A percentile compares a stretch with the other conserved stretches of the same genome.
These are phyloP conservation scores for Triplophysa bombifrons DNA, from an alignment of 2,797 vertebrate genomes.

Conservation along the genomic window DNA sequence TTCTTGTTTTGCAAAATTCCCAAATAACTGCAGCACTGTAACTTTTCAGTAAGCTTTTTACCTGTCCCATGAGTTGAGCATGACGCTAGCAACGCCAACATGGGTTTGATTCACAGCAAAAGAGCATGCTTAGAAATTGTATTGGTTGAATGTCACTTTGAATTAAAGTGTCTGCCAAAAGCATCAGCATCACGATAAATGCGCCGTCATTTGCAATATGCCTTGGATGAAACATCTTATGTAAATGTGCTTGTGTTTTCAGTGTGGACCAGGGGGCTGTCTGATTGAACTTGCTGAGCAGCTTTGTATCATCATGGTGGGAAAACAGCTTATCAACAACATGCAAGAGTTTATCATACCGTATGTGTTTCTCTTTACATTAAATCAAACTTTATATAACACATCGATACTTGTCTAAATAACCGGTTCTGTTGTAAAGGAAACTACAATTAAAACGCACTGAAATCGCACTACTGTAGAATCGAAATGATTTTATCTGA, in stretches of 20 bases:
- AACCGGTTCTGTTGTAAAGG: neutral
- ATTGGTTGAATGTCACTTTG: too few species aligned
- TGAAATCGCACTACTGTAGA: neutral
- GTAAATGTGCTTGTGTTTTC: conserved; percentile 32
- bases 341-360: conserved; percentile 80
- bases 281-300: conserved; percentile 82
- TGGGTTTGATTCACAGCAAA: too few species aligned
- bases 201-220: too few species aligned
- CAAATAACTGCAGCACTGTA: too few species aligned
- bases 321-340: conserved; percentile 82
- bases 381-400: neutral
- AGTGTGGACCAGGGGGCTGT: conserved; percentile 81
- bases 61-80: too few species aligned
- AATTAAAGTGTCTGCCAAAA: too few species aligned
- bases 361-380: conserved; percentile 65
- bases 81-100: too few species aligned
- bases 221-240: too few species aligned
- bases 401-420: neutral
- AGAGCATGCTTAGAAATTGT: too few species aligned
- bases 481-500: conserved; percentile 19
- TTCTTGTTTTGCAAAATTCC: too few species aligned
- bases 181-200: too few species aligned
- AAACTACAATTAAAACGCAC: neutral
- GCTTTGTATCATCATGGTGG: conserved; percentile 85
- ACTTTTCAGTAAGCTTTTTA: too few species aligned